Base-by-base conservation (phyloP, 2,797 vertebrate genomes). In the Rhinichthys osculus region DNA sequence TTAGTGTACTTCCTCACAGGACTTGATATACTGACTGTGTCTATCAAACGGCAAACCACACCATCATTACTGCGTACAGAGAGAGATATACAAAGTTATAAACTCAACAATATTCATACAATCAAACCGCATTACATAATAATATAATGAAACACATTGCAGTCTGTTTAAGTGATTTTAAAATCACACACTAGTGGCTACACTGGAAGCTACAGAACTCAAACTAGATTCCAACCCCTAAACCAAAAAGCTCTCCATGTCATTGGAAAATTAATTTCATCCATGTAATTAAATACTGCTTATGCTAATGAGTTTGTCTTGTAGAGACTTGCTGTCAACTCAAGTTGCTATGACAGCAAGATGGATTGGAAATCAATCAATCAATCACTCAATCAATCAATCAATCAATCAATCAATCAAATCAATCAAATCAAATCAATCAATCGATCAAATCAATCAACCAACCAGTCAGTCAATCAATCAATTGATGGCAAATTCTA, bases 201-300 rank as follows among this genome's bases (percentile, higher is more conserved):
- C 7, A 42, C 5, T 64, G 14, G 11, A 77, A 35, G 27, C 7
- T 50, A 10, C 11, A 9, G 1, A 27, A 38, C 21, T 10, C 7
- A 35, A 52, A 11, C 16, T 52, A 3, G 6, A 54, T 7, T 57
- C 33, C 33, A 78, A n/a, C 35, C 33, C 21, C 52, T 38, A 23
- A 59, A 17, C n/a, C 35, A 78, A 78, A 78, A 40, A n/a, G 11
- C 11, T 8, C 38, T 40, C 76, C 54, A 62, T 27, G 57, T 10
- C 35, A 78, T 44, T 17, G 23, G 35, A 62, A 57, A 42, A 50
- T 78, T 59, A 5, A 38, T 66, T 83, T 54, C 30, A 76, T 66
- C 8, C 30, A 67, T 62, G n/a, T 21, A 62, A 73, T 73, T 42
- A 72, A 82, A 72, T 14, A 42, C 50, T 30, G n/a, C 11, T 42